Conservation (phyloP, 2,113 vertebrate species). For the Neolamprologus modestus region DNA sequence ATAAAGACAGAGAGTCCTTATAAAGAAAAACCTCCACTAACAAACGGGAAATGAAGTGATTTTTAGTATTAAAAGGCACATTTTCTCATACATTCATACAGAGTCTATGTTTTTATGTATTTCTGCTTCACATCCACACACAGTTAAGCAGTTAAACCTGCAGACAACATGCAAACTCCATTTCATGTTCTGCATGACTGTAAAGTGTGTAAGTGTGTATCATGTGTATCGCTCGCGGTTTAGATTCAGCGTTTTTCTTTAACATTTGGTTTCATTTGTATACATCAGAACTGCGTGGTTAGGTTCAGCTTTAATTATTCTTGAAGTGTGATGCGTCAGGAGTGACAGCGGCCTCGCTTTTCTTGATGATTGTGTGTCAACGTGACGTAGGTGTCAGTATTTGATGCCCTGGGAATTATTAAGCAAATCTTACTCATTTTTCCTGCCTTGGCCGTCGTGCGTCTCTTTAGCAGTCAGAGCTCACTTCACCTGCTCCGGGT, state of each 20-base stretch:
- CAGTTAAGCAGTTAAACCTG: neutral
- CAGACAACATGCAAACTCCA: neutral
- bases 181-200: rapidly evolving
- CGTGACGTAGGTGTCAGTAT: neutral
- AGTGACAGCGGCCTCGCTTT: neutral
- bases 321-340: neutral
- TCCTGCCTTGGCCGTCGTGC: neutral
- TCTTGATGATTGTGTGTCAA: rapidly evolving
- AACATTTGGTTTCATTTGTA: neutral
- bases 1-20: neutral
- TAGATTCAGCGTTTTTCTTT: rapidly evolving
- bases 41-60: rapidly evolving
- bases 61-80: neutral
- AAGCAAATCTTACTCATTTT: neutral
- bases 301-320: neutral
- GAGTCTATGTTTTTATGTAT: neutral
- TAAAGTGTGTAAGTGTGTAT: neutral
- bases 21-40: neutral
- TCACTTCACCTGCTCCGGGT: neutral
- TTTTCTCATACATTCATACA: neutral
- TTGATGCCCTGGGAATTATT: rapidly evolving
- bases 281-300: neutral
- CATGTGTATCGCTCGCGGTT: rapidly evolving
- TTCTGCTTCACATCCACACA: neutral
- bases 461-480: neutral